Conservation (phyloP, 2,888 invertebrate species). For the Microchrysa polita region DNA sequence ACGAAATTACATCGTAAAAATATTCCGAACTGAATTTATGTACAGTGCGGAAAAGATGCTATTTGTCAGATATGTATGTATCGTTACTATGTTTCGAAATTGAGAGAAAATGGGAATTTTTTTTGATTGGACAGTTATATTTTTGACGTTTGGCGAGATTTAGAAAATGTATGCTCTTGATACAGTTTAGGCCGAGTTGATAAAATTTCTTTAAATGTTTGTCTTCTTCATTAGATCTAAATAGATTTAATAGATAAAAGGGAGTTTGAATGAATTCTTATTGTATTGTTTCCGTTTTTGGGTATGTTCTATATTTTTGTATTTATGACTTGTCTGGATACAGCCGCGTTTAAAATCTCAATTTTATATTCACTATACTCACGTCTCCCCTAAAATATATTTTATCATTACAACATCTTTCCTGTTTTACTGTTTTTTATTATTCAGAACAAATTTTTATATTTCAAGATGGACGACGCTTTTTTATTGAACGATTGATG, state of each 20-base stretch:
- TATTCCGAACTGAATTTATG: slow-evolving; percentile 12
- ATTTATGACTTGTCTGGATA: neutral
- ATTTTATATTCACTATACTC: neutral
- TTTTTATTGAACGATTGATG: slow-evolving; percentile 19
- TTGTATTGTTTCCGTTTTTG: too few species aligned
- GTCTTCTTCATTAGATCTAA: too few species aligned
- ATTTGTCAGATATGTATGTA: neutral
- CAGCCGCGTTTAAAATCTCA: neutral
- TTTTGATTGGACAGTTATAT: too few species aligned
- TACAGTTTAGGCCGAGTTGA: too few species aligned
- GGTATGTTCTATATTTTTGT: too few species aligned
- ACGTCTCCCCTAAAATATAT: neutral
- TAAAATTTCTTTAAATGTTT: too few species aligned
- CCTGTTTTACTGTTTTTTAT: slow-evolving; percentile 21
- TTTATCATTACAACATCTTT: neutral
- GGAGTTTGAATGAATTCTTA: too few species aligned
- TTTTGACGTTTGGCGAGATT: too few species aligned
- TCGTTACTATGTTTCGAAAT: neutral
- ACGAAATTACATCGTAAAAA: slow-evolving; percentile 38
- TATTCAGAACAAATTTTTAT: slow-evolving; percentile 27
- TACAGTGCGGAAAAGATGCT: neutral
- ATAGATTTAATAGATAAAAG: too few species aligned
- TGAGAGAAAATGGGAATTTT: neutral
- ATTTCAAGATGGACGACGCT: neutral
- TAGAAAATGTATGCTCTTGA: too few species aligned